Evolutionary conservation across 2,797 vertebrate species (phyloP), one percentile per base, ranked within the genome.

Genomic region (Salmo trutta): DNA sequence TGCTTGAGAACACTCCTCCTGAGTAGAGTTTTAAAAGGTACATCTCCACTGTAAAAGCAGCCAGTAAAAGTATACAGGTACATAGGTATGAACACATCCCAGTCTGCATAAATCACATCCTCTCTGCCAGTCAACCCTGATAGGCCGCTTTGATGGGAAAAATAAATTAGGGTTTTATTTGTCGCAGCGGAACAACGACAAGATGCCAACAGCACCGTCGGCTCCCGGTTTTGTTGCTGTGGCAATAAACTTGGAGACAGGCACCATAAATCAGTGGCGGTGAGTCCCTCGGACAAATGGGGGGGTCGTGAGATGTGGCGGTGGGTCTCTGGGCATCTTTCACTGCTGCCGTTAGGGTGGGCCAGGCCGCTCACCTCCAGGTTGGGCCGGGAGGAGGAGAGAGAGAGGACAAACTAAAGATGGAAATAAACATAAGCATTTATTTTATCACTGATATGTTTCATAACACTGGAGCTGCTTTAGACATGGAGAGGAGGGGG

Each of bases 71-170:
- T 7, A n/a, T 59, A 4, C 62, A 65, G 21, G 62, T 27, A 27
- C n/a, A 27, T 3, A 24, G n/a, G 5, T 4, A n/a, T 4, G 53
- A 59, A 19, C 54, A 59, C 54, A 59, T 59, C 17, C 17, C 19
- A 19, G 54, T 59, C 69, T 41, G 41, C 21, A 19, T 71, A 24
- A 41, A 51, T 71, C 41, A 12, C 21, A 14, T 19, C 69, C 19
- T 47, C 36, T 72, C 71, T 5, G 71, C 71, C 24, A 54, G 51
- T 72, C 71, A 52, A 16, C 4, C 68, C 36, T 70, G 31, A 70
- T 47, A 41, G n/a, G 19, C 3, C 19, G 3, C 36, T 14, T 36
- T 69, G 33, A 41, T 36, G 67, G 33, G 67, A 31, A 19, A 36
- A 47, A 12, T 47, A 47, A 47, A 47, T 47, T 1, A 14, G 41